A percentile compares a stretch with the other conserved stretches of the same genome.
These are phyloP conservation scores for Beris chalybata DNA, from an alignment of 2,888 invertebrate genomes.

Conservation along the genomic window DNA sequence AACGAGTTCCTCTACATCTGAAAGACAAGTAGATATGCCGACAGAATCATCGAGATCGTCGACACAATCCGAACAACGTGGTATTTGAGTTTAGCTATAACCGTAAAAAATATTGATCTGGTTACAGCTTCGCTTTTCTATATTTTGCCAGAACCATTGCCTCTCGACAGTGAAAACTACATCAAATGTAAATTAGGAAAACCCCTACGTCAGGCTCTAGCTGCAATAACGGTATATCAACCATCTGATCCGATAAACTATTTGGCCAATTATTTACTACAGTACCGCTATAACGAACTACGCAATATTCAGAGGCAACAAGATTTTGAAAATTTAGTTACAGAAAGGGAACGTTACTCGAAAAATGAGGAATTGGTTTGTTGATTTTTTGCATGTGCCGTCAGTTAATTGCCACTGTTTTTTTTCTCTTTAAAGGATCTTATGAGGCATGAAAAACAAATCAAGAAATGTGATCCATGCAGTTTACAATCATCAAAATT, in stretches of 20 bases:
- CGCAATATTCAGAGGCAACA: conserved; percentile 30
- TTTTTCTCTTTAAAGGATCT: not conserved
- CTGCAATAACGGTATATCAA: conserved; percentile 35
- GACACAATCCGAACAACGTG: too few species aligned
- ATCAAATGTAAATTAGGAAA: conserved; percentile 32
- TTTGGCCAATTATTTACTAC: conserved; percentile 39
- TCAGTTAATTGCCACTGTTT: not conserved
- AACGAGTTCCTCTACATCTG: not conserved
- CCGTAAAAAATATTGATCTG: not conserved
- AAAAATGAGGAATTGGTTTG: conserved; percentile 2
- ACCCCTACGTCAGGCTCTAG: conserved; percentile 36
- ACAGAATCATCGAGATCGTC: too few species aligned
- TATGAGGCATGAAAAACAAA: not conserved
- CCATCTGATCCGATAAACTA: conserved; percentile 41
- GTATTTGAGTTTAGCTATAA: not conserved
- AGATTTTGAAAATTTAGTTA: conserved; percentile 36
- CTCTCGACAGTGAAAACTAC: conserved; percentile 30
- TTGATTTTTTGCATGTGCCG: not conserved
- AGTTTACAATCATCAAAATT: not conserved
- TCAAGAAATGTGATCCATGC: conserved; percentile 11
- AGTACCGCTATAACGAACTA: conserved; percentile 38
- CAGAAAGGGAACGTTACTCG: conserved; percentile 23
- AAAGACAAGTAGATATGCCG: too few species aligned
- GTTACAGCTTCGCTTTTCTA: not conserved
- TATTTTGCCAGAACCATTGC: not conserved